phyloP scores from a whole-genome alignment of 2,113 vertebrate genomes.

The Haemorhous mexicanus region DNA sequence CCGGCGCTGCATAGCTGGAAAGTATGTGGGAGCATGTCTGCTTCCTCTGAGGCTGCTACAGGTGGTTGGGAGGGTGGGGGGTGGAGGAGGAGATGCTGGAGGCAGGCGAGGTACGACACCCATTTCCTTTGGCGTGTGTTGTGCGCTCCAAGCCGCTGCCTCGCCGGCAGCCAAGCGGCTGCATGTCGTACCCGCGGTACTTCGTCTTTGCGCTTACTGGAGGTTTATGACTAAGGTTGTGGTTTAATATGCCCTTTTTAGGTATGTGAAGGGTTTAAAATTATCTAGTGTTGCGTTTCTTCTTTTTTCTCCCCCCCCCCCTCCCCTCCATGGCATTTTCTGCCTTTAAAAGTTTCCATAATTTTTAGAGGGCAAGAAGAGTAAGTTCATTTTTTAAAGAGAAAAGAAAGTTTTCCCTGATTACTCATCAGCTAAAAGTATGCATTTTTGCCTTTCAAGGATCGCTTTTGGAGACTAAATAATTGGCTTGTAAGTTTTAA shows the following conservation, averaged over 20 bases:
- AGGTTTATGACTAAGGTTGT: conserved; percentile 74
- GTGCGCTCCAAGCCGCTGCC: conserved; percentile 61
- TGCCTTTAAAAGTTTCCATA: conserved; percentile 21
- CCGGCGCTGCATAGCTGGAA: conserved; percentile 67
- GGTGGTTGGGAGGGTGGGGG: conserved; percentile 80
- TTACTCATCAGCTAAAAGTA: not conserved
- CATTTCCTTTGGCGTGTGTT: conserved; percentile 80
- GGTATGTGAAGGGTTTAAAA: conserved; percentile 53
- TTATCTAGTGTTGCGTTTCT: conserved; percentile 40
- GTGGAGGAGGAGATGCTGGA: conserved; percentile 58
- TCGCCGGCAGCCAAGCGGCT: conserved; percentile 42
- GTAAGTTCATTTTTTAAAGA: not conserved
- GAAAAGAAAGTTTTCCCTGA: not conserved
- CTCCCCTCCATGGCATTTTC: conserved; percentile 37
- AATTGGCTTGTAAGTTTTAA: not conserved
- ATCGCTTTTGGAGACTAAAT: not conserved
- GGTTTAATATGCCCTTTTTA: conserved; percentile 72
- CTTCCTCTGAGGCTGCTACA: conserved; percentile 86
- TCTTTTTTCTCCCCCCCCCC: too few species aligned
- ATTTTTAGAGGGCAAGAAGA: not conserved
- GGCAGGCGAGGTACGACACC: conserved; percentile 72
- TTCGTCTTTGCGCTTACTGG: conserved; percentile 46
- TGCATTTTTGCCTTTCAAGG: not conserved
- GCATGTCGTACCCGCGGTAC: conserved; percentile 44
- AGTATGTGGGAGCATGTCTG: conserved; percentile 69